phyloP scores from a whole-genome alignment of 2,113 vertebrate genomes.

The Amphiprion percula region DNA sequence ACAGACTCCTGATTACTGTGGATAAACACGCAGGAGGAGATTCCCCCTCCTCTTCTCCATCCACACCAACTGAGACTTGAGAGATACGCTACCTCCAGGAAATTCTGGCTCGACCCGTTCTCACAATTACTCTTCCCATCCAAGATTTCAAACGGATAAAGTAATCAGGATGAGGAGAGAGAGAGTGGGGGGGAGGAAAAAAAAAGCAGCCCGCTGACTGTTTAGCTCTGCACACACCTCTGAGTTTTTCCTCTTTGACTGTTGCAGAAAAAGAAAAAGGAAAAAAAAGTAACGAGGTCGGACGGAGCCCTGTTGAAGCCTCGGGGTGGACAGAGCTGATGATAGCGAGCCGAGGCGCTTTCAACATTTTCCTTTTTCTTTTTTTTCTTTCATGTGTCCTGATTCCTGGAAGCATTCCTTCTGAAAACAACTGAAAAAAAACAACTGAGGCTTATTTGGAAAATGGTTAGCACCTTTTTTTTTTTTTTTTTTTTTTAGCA shows the following conservation, averaged over 20 bases:
- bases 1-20: conserved; percentile 83
- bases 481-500: neutral
- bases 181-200: conserved; percentile 8
- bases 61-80: conserved; percentile 79
- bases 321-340: conserved; percentile 51
- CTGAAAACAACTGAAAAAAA: conserved; percentile 63
- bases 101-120: conserved; percentile 69
- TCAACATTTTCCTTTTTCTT: conserved; percentile 57
- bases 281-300: conserved; percentile 24
- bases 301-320: conserved; percentile 28
- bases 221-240: conserved; percentile 27
- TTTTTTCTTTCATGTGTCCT: conserved; percentile 66
- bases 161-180: conserved; percentile 63
- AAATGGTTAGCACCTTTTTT: conserved; percentile 68
- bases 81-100: conserved; percentile 78
- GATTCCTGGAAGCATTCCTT: conserved; percentile 76
- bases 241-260: conserved; percentile 48
- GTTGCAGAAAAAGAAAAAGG: conserved; percentile 28
- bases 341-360: conserved; percentile 53
- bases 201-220: conserved; percentile 54
- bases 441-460: conserved; percentile 68
- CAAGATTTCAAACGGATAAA: conserved; percentile 76
- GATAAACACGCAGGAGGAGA: conserved; percentile 82
- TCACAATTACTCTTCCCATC: conserved; percentile 64
- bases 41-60: conserved; percentile 60